These are phyloP conservation scores for Sphaerophoria rueppellii DNA, from an alignment of 2,888 invertebrate species.

Conservation along the genomic window DNA sequence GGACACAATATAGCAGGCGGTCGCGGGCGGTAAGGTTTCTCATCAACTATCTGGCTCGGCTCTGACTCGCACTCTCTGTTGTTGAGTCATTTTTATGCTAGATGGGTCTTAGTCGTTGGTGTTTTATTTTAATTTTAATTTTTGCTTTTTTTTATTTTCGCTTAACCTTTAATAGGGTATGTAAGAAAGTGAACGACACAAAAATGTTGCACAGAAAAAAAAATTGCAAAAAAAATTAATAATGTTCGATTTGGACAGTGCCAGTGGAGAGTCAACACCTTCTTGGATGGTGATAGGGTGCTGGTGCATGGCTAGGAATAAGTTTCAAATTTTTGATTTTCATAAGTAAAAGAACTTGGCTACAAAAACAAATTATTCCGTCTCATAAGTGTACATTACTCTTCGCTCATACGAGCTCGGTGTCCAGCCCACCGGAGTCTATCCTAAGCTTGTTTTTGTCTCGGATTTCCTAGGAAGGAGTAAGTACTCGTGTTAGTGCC, in stretches of 20 bases:
- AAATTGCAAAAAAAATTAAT: not conserved
- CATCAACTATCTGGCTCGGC: not conserved
- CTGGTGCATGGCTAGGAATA: too few relatives aligned
- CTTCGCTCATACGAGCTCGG: too few relatives aligned
- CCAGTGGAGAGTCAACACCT: conserved; percentile 14
- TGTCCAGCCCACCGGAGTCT: too few relatives aligned
- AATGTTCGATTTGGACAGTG: not conserved
- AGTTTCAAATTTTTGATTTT: too few relatives aligned
- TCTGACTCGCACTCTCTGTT: conserved; percentile 47
- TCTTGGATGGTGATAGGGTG: not conserved
- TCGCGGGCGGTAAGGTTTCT: conserved; percentile 52
- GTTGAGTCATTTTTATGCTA: conserved; percentile 73
- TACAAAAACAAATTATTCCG: too few relatives aligned
- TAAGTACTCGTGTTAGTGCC: too few relatives aligned
- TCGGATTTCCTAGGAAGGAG: too few relatives aligned
- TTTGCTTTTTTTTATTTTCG: conserved; percentile 43
- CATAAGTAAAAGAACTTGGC: too few relatives aligned
- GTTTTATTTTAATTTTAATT: conserved; percentile 50
- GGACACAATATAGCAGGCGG: conserved; percentile 20
- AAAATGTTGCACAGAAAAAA: not conserved
- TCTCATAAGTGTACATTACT: too few relatives aligned
- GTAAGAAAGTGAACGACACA: conserved; percentile 47
- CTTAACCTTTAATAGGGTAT: conserved; percentile 70
- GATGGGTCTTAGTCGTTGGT: conserved; percentile 36
- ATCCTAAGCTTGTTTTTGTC: too few relatives aligned